phyloP scores from a whole-genome alignment of 1,140 invertebrate species.

The Cydia amplana region DNA sequence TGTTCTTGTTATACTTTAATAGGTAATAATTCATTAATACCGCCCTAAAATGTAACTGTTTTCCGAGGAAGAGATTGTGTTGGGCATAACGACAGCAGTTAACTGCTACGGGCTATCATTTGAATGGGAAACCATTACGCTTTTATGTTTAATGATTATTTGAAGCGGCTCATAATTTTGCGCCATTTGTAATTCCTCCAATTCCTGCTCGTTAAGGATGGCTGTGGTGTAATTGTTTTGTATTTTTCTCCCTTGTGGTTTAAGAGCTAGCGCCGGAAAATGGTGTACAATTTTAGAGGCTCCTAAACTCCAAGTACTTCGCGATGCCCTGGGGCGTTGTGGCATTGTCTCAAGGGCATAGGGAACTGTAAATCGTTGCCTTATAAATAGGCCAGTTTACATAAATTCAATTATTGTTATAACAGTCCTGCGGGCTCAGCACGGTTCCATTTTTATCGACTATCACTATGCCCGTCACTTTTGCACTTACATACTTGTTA shows the following conservation, averaged over 20 bases:
- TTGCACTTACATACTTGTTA: no score
- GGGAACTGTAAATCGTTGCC: no score
- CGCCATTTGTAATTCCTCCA: conserved; percentile 58
- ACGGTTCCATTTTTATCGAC: no score
- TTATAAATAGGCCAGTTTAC: no score
- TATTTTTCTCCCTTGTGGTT: conserved; percentile 41
- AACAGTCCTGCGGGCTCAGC: no score
- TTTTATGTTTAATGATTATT: conserved; percentile 74
- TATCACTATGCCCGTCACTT: no score
- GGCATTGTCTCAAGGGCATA: no score
- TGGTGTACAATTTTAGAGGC: no score
- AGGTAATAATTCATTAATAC: conserved; percentile 72
- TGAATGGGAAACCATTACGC: conserved; percentile 70
- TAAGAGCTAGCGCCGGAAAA: no score
- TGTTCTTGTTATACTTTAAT: conserved; percentile 63
- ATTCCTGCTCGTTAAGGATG: conserved; percentile 55
- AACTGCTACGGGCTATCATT: conserved; percentile 66
- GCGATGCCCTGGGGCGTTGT: no score
- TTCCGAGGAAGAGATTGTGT: conserved; percentile 67
- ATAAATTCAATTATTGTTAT: no score
- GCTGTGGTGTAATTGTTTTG: conserved; percentile 56
- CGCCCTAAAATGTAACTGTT: conserved; percentile 67
- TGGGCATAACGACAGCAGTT: conserved; percentile 68
- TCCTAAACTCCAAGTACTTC: no score
- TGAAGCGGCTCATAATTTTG: conserved; percentile 68